phyloP scores from a whole-genome alignment of 2,888 invertebrate genomes.

The Tupiocoris notatus region DNA sequence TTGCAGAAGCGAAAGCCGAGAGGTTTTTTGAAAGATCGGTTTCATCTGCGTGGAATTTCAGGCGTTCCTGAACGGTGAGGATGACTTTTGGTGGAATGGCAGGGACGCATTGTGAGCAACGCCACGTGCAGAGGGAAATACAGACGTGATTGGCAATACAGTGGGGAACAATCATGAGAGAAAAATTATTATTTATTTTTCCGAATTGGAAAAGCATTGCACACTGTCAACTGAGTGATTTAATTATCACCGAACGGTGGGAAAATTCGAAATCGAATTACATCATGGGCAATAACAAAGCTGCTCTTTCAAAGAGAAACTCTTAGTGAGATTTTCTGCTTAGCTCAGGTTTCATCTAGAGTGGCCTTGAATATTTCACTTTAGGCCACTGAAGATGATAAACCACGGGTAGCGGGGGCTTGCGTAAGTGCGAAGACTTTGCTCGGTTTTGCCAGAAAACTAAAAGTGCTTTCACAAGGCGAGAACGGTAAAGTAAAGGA shows the following conservation, averaged over 20 bases:
- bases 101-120: too few relatives aligned
- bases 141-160: too few relatives aligned
- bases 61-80: too few relatives aligned
- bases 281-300: background rate
- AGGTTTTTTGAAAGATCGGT: too few relatives aligned
- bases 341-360: slow-evolving; percentile 5
- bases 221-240: too few relatives aligned
- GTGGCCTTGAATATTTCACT: slow-evolving; percentile 20
- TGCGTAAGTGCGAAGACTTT: background rate
- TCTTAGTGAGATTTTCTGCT: slow-evolving; percentile 1
- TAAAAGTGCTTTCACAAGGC: slow-evolving; percentile 28
- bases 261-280: background rate
- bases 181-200: too few relatives aligned
- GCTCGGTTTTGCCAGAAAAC: slow-evolving; percentile 10
- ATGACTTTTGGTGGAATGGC: too few relatives aligned
- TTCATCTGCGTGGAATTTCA: too few relatives aligned
- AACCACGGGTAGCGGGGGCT: background rate
- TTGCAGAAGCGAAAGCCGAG: too few relatives aligned
- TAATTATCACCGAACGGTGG: background rate
- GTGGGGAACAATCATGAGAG: too few relatives aligned
- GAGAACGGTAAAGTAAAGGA: background rate
- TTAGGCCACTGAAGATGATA: background rate
- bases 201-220: too few relatives aligned
- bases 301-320: background rate
- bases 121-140: too few relatives aligned